Percentiles rank a stretch among this genome's conserved stretches.
These are phyloP conservation scores for Hippoglossus stenolepis DNA, from an alignment of 2,113 vertebrate genomes.

Conservation along the genomic window DNA sequence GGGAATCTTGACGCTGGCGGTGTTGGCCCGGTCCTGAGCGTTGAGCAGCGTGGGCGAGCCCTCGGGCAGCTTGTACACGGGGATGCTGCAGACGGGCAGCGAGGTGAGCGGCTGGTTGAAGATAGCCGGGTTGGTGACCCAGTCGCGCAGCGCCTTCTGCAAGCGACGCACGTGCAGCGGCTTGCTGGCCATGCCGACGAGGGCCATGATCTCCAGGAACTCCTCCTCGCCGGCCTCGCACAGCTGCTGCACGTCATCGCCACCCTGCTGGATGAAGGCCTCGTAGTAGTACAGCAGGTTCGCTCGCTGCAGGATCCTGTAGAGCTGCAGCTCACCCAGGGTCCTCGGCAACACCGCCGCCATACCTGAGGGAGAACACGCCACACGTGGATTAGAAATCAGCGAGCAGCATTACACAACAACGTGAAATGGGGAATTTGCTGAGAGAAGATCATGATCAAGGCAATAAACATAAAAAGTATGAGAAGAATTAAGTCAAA, in stretches of 20 bases:
- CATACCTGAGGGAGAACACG: slow-evolving; percentile 85
- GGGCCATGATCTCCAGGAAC: slow-evolving; percentile 98
- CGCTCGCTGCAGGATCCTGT: slow-evolving; percentile 94
- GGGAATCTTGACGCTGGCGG: slow-evolving; percentile 86
- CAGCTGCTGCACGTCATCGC: slow-evolving; percentile 97
- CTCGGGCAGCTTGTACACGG: slow-evolving; percentile 95
- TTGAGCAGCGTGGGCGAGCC: slow-evolving; percentile 83
- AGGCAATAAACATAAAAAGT: no score
- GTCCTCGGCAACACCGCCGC: slow-evolving; percentile 94
- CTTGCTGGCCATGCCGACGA: slow-evolving; percentile 98
- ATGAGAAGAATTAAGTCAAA: no score
- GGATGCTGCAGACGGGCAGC: slow-evolving; percentile 97
- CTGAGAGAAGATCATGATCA: no score
- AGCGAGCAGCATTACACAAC: no score
- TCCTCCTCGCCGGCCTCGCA: slow-evolving; percentile 98
- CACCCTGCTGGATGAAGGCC: slow-evolving; percentile 99
- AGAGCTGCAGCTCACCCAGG: slow-evolving; percentile 97
- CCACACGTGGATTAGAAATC: not conserved
- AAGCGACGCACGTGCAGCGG: slow-evolving; percentile 94
- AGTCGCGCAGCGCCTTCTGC: slow-evolving; percentile 97
- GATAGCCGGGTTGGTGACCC: slow-evolving; percentile 96
- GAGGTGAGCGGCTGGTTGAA: slow-evolving; percentile 98
- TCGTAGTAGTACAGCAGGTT: slow-evolving; percentile 97
- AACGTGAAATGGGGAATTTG: no score
- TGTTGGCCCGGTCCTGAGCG: slow-evolving; percentile 80